These are phyloP conservation scores for Lepus oiostolus DNA, from an alignment of 2,797 vertebrate species.

Conservation along the genomic window DNA sequence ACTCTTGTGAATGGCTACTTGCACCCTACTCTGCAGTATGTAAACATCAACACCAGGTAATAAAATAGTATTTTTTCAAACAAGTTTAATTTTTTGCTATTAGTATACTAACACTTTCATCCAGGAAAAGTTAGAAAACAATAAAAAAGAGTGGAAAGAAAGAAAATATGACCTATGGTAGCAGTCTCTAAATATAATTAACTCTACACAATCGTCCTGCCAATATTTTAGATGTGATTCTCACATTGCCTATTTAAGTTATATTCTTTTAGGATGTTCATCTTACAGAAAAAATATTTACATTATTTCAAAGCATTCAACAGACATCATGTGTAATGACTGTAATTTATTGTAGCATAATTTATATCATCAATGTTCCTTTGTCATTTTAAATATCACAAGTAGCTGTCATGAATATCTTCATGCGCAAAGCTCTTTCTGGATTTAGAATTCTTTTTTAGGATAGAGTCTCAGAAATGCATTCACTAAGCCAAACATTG, in stretches of 20 bases:
- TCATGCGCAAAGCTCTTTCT: not conserved
- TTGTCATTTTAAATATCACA: not conserved
- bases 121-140: conserved; percentile 36
- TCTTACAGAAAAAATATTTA: not conserved
- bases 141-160: conserved; percentile 1
- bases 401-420: not conserved
- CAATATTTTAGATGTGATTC: conserved; percentile 4
- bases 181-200: conserved; percentile 21
- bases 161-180: not conserved
- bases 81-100: not conserved
- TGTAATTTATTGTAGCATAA: not conserved
- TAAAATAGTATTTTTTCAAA: not conserved
- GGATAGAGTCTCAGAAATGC: not conserved
- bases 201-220: conserved; percentile 32
- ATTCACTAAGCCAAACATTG: conserved; percentile 2
- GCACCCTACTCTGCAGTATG: not conserved
- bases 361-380: not conserved
- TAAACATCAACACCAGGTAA: not conserved
- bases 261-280: conserved; percentile 14
- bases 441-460: not conserved
- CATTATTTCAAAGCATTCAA: conserved; percentile 2
- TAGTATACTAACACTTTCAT: conserved; percentile 37
- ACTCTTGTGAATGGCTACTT: not conserved
- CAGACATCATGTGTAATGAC: conserved; percentile 7
- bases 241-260: conserved; percentile 29